These are phyloP conservation scores for Anas acuta DNA, from an alignment of 2,797 vertebrate species.

Conservation along the genomic window DNA sequence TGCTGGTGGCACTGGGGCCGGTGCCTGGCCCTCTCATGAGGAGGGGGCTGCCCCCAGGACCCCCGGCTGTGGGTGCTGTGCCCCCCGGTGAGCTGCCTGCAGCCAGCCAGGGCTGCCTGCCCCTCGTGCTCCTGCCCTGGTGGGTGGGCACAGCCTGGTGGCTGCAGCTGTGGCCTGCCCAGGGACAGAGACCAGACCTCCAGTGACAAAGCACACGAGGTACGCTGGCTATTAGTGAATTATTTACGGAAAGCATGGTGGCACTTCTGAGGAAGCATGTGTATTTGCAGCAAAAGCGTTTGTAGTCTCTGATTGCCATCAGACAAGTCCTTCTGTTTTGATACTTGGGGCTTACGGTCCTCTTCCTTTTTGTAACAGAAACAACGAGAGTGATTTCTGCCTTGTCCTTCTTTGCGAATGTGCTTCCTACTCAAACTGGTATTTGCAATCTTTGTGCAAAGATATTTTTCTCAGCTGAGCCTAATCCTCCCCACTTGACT, in stretches of 20 bases:
- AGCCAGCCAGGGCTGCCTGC: too few relatives aligned
- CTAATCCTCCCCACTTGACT: slow-evolving; percentile 29
- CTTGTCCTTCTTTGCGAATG: background rate
- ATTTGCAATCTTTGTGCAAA: background rate
- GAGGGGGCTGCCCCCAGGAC: too few relatives aligned
- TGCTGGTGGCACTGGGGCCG: too few relatives aligned
- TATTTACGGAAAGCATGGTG: background rate
- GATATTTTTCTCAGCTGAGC: background rate
- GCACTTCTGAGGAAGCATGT: rapidly evolving
- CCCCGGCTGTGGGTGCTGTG: too few relatives aligned
- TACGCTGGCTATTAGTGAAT: rapidly evolving
- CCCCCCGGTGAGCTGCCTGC: too few relatives aligned
- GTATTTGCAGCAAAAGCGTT: background rate
- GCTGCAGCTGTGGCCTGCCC: background rate
- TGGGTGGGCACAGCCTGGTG: too few relatives aligned
- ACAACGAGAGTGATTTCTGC: background rate
- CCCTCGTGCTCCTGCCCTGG: too few relatives aligned
- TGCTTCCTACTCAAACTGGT: background rate
- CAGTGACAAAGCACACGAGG: background rate
- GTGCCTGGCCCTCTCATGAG: too few relatives aligned
- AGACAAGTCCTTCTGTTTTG: background rate
- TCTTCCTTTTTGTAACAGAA: background rate
- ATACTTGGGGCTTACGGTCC: background rate
- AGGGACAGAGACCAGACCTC: background rate
- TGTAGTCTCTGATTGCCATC: background rate